Evolutionary conservation across 2,113 vertebrate species (phyloP), one percentile per base, ranked within the genome.

Genomic region (Apteryx owenii): DNA sequence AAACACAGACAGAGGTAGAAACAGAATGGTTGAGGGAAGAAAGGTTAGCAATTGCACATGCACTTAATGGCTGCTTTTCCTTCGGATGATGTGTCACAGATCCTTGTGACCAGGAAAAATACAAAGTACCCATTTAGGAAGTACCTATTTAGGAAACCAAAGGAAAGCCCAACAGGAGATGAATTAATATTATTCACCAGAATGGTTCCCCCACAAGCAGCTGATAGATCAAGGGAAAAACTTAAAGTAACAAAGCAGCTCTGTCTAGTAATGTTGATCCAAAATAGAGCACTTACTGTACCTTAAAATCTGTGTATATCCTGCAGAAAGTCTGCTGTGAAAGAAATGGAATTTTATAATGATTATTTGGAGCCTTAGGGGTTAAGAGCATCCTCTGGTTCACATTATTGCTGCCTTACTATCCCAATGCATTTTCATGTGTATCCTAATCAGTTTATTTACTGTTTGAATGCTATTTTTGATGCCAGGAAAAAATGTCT

Each of bases 311-410:
- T 68, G 70, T 66, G 31, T 58, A 31, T 79, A 64, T 91, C 81
- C 85, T 83, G 82, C 75, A 94, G 91, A 88, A 96, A 73, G 36
- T 96, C 91, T 90, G 62, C 85, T 88, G 85, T 77, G 89, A 95
- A 94, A 77, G 68, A 96, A 96, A 95, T 77, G 29, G 66, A 85
- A 66, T 80, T 90, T 93, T 83, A 68, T 90, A 85, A 58, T 53
- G 84, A 83, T 81, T 53, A 85, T 77, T 94, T 78, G 44, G 71
- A 93, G 85, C 68, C 88, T 94, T 66, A 80, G 76, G 87, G 79
- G 75, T 90, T 91, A 85, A 83, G 75, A 90, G 71, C 62, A 94
- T 90, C 36, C 60, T 91, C 58, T 72, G 66, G 58, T 81, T 95
- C 91, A 83, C 60, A 50, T 80, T 73, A 89, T 66, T 73, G 75